Evolutionary conservation across 2,888 invertebrate species (phyloP), one percentile per base, ranked within the genome.

Genomic region (Archips crataeganus): DNA sequence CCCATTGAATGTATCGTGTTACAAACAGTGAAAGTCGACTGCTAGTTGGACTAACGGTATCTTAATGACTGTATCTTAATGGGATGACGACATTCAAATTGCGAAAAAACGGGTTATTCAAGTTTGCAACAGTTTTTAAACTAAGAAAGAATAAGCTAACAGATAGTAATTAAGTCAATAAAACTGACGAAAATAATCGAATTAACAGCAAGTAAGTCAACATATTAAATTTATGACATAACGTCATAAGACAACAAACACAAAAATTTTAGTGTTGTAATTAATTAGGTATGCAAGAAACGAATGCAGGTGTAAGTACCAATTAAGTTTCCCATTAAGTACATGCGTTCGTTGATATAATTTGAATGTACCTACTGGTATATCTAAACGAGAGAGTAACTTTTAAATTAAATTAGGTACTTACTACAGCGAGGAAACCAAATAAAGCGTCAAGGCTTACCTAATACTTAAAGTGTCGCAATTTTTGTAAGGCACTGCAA

Each of bases 11-110:
- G 45, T 34, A 60, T 60, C 32, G 34, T 47, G 13, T 32, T 34
- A n/a, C 47, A 32, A 60, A 70, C 65, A 66, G 71, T 71, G 71
- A 71, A 71, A 71, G 66, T 60, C 8, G 15, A 51, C 36, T 49
- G 60, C 49, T 51, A 3, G 11, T 8, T 36, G 45, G 47, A 32
- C 59, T 71, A 66, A 71, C 60, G 71, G 60, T 39, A 61, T 66
- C 62, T 62, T 42, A 69, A 69, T 69, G 61, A 61, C n/a, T 13
- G 36, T 49, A 23, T 51, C 10, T 61, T 47, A 71, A 64, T 47
- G 57, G 34, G 23, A 9, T 60, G 11, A n/a, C 60, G 32, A 11
- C 23, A 57, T 57, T 23, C 11, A 32, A 32, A 57, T 32, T 57
- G 8, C 51, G 8, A 54, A 57, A 57, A 57, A 32, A 32, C 32